Evolutionary conservation across 2,797 vertebrate species (phyloP).

Genomic region (Anabas testudineus): DNA sequence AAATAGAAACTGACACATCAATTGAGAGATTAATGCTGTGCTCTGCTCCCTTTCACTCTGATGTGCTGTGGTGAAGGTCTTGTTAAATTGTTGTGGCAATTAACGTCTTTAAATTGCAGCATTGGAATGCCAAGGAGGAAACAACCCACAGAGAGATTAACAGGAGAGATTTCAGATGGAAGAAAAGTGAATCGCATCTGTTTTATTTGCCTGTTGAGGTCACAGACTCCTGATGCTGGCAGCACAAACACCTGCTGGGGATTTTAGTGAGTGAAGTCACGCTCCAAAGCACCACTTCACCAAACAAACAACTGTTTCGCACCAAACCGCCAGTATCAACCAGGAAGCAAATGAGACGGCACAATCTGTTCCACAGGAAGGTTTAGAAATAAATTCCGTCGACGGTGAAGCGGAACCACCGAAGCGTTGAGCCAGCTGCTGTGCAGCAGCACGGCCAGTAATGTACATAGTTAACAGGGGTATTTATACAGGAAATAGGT

Average conservation of each 20-base stretch:
- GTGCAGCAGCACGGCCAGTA: constrained; percentile 9
- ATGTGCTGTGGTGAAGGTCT: too few species aligned
- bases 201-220: too few species aligned
- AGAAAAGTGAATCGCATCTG: neutral
- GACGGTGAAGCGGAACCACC: constrained; percentile 11
- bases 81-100: too few species aligned
- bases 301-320: constrained; percentile 2
- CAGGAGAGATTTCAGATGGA: neutral
- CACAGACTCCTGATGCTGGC: too few species aligned
- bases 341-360: constrained; percentile 16
- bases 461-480: constrained; percentile 14
- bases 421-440: constrained; percentile 28
- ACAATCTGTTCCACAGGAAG: constrained; percentile 22
- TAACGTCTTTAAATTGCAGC: too few species aligned
- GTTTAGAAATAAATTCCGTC: constrained; percentile 42
- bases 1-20: constrained; percentile 25
- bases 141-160: neutral
- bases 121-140: constrained; percentile 1
- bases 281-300: constrained; percentile 3
- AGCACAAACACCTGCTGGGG: neutral
- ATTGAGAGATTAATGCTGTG: constrained; percentile 13
- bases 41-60: constrained; percentile 7
- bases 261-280: constrained; percentile 1
- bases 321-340: neutral
- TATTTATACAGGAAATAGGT: neutral